Base-by-base conservation (phyloP, 2,797 vertebrate genomes). In the Phataginus tetradactyla region DNA sequence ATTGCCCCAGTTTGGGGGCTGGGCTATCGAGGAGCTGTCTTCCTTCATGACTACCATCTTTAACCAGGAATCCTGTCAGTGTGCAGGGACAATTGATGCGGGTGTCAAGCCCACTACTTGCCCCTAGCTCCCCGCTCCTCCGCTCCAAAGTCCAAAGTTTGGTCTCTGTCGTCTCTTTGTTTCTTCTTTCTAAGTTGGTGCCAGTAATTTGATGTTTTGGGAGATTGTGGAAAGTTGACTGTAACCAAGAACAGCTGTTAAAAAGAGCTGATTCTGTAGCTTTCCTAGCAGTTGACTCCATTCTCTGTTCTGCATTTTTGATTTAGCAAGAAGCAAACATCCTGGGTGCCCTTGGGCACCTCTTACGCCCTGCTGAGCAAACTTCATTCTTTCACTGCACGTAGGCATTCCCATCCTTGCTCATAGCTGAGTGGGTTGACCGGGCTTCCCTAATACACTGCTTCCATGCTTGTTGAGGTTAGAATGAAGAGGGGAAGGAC, bases 81-180 rank as follows among this genome's bases (percentile, higher is more conserved):
- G 96, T 97, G 95, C 95, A 91, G 94, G 93, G 97, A 97, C 98
- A 98, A 98, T 98, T 98, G 98, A 98, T 98, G 97, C 83, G 59
- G 92, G 90, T 98, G 96, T 98, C 94, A 15, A 91, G 80, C 77
- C 39, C 69, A 55, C 0, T 3, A 75, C 45, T 81, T 37, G 7
- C 66, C 71, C 63, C 37, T 49, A 61, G 12, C 59, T 97, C 98
- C 93, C 95, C 98, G 32, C 89, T 97, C 98, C 96, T 98, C 97
- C 97, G 97, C 98, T 97, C 96, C 91, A 74, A 88, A 97, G 97
- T 97, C 96, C 91, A 74, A 88, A 97, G 97, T 98, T 98, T 98
- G 98, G 98, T 97, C 98, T 97, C 98, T 98, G 98, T 98, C 97
- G 98, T 98, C 97, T 97, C 98, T 98, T 98, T 98, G 98, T 98